phyloP scores from a whole-genome alignment of 92 coral and sea anemone genomes.

The Siderastrea siderea region DNA sequence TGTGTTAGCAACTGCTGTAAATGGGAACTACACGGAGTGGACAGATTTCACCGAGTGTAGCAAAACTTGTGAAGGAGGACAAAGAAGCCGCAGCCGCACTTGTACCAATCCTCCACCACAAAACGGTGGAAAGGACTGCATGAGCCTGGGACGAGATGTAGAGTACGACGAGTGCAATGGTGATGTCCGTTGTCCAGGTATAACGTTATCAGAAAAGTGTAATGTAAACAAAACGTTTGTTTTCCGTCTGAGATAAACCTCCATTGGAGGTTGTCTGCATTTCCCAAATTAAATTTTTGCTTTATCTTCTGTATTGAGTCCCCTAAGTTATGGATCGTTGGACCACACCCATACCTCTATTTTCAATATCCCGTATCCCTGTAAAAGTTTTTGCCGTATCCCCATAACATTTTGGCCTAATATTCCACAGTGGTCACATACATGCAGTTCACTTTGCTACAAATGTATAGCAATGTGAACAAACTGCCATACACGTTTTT shows the following conservation, averaged over 20 bases:
- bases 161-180: slow-evolving; percentile 75
- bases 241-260: neutral
- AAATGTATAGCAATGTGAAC: no score
- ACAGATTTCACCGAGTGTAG: slow-evolving; percentile 86
- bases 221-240: neutral
- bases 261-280: no score
- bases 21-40: slow-evolving; percentile 88
- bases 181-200: slow-evolving; percentile 84
- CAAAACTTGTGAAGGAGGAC: slow-evolving; percentile 78
- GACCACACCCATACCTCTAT: no score
- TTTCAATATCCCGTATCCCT: no score
- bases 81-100: slow-evolving; percentile 72
- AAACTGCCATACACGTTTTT: no score
- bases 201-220: neutral
- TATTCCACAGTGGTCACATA: no score
- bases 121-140: slow-evolving; percentile 75
- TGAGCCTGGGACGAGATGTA: slow-evolving; percentile 62
- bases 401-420: no score
- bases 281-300: no score
- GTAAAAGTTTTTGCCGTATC: no score
- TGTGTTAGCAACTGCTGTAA: slow-evolving; percentile 23
- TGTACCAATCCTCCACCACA: slow-evolving; percentile 83
- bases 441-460: no score
- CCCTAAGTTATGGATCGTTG: no score
- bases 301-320: no score